Base-by-base conservation (phyloP, 2,888 invertebrate species). In the Habrosyne pyritoides region DNA sequence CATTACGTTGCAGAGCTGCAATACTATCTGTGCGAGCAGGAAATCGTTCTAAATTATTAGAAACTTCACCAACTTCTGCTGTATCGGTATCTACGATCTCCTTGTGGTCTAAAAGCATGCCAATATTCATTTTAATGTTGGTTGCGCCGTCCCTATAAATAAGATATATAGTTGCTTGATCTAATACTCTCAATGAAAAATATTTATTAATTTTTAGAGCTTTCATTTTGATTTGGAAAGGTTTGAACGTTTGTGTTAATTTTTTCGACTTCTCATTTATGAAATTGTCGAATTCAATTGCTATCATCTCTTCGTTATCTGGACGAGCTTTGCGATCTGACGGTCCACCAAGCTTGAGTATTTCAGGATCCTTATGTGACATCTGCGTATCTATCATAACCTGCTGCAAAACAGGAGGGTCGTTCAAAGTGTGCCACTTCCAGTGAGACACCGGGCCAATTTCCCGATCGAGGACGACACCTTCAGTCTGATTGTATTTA, bases 81-180 rank as follows among this genome's bases (percentile, higher is more conserved):
- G 79, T 83, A 54, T 84, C 84, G 0, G 84, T 94, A 80, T 85
- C 93, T 64, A 80, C 90, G 71, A 81, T 93, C 83, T 83, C 94
- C 83, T 84, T 91, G 77, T 86, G 93, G 80, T 86, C 93, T 79
- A 89, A 82, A 73, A 78, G 83, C 94, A 87, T 94, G 70, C 87
- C 93, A 71, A 79, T 79, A 60, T 92, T 91, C 21, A 90, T 59
- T 71, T 90, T 91, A 28, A 91, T 60, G 64, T 85, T 89, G 6
- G 84, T 84, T 12, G 81, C 71, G 2, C 90, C 89, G 57, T 91
- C 91, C 63, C 88, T 79, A 64, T 77, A 92, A 49, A 86, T 80
- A 2, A 92, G 71, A 67, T 90, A 88, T 24, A 91, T 72, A 7
- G 82, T 84, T 1, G 90, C 86, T 68, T 92, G 92, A 59, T 92